Evolutionary conservation across 2,113 vertebrate species (phyloP), one percentile per base, ranked within the genome.

Genomic region (Aphelocoma coerulescens): DNA sequence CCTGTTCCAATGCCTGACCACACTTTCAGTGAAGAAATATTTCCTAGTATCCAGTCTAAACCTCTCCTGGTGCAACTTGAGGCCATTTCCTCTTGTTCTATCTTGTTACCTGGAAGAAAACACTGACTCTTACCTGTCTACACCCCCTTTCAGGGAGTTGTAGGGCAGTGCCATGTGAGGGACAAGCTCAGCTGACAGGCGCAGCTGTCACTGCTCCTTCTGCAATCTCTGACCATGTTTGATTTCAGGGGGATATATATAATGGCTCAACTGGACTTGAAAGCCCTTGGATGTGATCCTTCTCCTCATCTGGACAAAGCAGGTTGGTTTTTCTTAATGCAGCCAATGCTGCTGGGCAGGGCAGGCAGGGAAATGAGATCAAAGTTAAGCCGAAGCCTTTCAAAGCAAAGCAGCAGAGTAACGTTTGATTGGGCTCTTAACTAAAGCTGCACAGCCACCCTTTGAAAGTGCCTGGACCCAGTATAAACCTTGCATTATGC

Each of bases 341-440:
- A 3, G 55, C 37, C 74, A 79, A 11, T 14, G 41, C 27, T 33
- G 46, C 72, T n/a, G 76, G 72, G 92, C 63, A 94, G 74, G 77
- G 91, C 89, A 71, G 80, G 9, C 44, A 46, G 77, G 49, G 77
- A 59, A 86, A 44, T 1, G 27, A 95, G 92, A 96, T 96, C 90
- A 97, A 94, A 96, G 93, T 78, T 57, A 2, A 1, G 65, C 79
- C 28, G 44, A 84, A 75, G 68, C 67, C 62, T 88, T 97, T 95
- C 93, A 94, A 96, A 94, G 79, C 2, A 0, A 11, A 59, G 49
- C 7, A 3, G 49, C 62, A 27, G 32, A 46, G 0, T 78, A 84
- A 91, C 69, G 90, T 91, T 73, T 93, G 93, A 94, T 43, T 92
- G 88, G 85, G 52, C 79, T 91, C 21, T 96, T 75, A 96, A 92